These are phyloP conservation scores for Chrysocyon brachyurus DNA, from an alignment of 2,797 vertebrate species.

Conservation along the genomic window DNA sequence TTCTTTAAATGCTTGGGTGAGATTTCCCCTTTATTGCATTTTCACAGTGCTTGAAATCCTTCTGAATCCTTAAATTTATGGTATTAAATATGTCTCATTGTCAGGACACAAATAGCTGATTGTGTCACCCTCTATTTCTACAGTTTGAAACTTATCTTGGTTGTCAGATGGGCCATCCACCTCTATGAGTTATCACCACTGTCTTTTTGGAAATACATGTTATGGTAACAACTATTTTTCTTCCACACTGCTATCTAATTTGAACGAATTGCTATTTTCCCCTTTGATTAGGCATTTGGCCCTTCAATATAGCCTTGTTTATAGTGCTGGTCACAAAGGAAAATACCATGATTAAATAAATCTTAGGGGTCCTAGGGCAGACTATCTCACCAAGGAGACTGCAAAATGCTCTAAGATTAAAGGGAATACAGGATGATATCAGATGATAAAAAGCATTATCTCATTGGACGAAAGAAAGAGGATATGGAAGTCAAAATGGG, in stretches of 20 bases:
- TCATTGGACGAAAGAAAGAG: slow-evolving; percentile 1
- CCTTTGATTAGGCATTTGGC: slow-evolving; percentile 59
- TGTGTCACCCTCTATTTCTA: background rate
- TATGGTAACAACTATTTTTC: slow-evolving; percentile 30
- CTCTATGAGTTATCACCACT: background rate
- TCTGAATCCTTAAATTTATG: background rate
- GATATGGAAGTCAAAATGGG: background rate
- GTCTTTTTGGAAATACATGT: slow-evolving; percentile 17
- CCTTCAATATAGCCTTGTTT: slow-evolving; percentile 38
- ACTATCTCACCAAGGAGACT: slow-evolving; percentile 34
- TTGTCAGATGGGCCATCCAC: background rate
- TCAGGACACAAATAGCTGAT: slow-evolving; percentile 31
- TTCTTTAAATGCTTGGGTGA: background rate
- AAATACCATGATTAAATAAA: slow-evolving; percentile 60
- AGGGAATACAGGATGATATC: background rate
- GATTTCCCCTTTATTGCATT: background rate
- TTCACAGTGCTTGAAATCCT: slow-evolving; percentile 8
- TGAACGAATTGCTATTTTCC: slow-evolving; percentile 37
- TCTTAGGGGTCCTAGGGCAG: background rate
- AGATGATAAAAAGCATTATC: background rate
- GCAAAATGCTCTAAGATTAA: slow-evolving; percentile 56
- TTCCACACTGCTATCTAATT: background rate
- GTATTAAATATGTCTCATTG: background rate
- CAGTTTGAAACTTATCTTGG: background rate
- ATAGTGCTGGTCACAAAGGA: slow-evolving; percentile 49